Evolutionary conservation across 2,888 invertebrate genomes (phyloP), one percentile per base, ranked within the genome.

Genomic region (Argyra leucocephala): DNA sequence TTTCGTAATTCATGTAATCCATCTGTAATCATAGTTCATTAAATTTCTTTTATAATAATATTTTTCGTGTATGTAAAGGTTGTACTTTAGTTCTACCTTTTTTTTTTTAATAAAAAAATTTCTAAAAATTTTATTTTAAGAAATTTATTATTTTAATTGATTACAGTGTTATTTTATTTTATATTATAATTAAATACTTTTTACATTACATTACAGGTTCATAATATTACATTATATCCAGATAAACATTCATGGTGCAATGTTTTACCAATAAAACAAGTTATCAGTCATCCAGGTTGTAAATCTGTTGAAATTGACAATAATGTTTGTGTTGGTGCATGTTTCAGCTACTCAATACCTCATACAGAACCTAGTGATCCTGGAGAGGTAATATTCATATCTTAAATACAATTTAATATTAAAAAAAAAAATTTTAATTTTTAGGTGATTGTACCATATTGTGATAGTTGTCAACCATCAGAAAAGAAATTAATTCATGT

Each of bases 161-260:
- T 62, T 6, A 22, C 18, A 21, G 61, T 22, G 15, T 23, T 24
- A 18, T 31, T n/a, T 37, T 22, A 48, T 15, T 18, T 22, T 12
- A 48, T 24, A 24, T 15, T 48, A n/a, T n/a, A n/a, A n/a, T n/a
- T n/a, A n/a, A n/a, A 61, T 86, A 86, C 18, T 21, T 31, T 31
- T 31, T 10, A 31, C 10, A 7, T 31, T 61, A n/a, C 15, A 26
- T 61, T 31, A 10, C 18, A 72, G 72, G 86, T 87, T 9, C 87
- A 87, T 78, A 87, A 87, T 74, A 86, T 88, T 67, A 86, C 87
- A 4, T 76, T 87, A 58, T 87, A 87, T 72, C 87, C 87, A 2
- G 86, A 87, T 74, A 84, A 85, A 71, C 85, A 87, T 74, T 87
- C 87, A 24, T 87, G 87, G 87, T 88, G 88, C 74, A 85, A 86